Evolutionary conservation across 35 echinoderm and acorn worm genomes (phyloP), one percentile per base, ranked within the genome.

Genomic region (Stichopus chloronotus): DNA sequence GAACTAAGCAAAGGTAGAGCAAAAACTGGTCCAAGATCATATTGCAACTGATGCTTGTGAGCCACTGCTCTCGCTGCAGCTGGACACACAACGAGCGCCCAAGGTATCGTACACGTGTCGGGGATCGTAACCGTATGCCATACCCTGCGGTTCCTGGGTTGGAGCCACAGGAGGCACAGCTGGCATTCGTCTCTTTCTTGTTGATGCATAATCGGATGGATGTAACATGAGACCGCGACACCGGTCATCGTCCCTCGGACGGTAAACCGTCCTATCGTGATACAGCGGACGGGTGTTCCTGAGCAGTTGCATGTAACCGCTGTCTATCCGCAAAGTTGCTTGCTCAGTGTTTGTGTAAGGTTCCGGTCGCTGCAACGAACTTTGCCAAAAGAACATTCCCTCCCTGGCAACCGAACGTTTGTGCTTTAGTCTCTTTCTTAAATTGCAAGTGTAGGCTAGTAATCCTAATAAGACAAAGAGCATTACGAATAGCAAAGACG

Each of bases 271-370:
- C 79, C 69, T 91, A 79, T 91, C 76, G 20, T 23, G 25, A 74
- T 14, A 74, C 22, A 74, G 6, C 5, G 14, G 52, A 20, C 16
- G 53, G 8, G 53, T 53, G 54, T 91, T 79, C 76, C 72, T 53
- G 21, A 91, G 71, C 16, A 91, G 90, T n/a, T 91, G 72, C 90
- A 91, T 91, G 71, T 91, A 91, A 25, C 90, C 90, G 16, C 21
- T 57, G 9, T 91, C 90, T 58, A 79, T 22, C 21, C 72, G 90
- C n/a, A 78, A 55, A 20, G 90, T 78, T 21, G 90, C 90, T 24
- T 9, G 16, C 25, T 78, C 71, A 5, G 90, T 56, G 90, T 79
- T 91, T 5, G 84, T 57, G 4, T 59, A 53, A 12, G 84, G 53
- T 69, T 53, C 60, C 8, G n/a, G 58, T 53, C 21, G 58, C 16